phyloP scores from a whole-genome alignment of 2,113 vertebrate species.

The Ptilorrhoa leucosticta region DNA sequence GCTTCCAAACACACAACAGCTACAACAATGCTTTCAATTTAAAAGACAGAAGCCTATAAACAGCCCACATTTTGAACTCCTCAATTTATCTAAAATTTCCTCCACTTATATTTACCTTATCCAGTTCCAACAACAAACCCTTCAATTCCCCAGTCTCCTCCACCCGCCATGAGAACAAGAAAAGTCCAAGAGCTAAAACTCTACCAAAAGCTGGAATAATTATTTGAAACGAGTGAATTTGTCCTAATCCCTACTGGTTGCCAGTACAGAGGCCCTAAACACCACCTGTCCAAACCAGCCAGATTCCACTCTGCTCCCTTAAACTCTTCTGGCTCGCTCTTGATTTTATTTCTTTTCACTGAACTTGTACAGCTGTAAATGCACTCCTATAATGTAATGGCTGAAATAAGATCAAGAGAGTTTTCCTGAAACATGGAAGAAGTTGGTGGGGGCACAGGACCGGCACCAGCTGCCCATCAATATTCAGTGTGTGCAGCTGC shows the following conservation, averaged over 20 bases:
- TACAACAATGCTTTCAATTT: not conserved
- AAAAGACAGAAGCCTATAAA: not conserved
- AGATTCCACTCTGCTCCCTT: not conserved
- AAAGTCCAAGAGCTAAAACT: not conserved
- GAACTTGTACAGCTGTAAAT: not conserved
- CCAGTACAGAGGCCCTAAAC: not conserved
- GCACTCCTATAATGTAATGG: not conserved
- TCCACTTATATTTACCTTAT: not conserved
- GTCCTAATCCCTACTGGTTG: not conserved
- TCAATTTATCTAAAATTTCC: not conserved
- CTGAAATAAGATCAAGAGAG: not conserved
- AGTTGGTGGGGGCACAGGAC: not conserved
- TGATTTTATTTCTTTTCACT: not conserved
- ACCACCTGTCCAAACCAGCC: not conserved
- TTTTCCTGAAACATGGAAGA: not conserved
- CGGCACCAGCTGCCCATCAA: conserved; percentile 22
- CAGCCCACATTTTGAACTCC: not conserved
- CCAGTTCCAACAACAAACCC: not conserved
- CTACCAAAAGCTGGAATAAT: not conserved
- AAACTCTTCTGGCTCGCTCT: not conserved
- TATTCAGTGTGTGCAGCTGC: not conserved
- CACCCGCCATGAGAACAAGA: not conserved
- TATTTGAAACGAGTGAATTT: not conserved
- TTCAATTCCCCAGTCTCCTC: not conserved
- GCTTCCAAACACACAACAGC: not conserved